Percentiles rank a stretch among this genome's conserved stretches.
Conservation (phyloP, 1,140 invertebrate genomes). For the Rhysida immarginata region DNA sequence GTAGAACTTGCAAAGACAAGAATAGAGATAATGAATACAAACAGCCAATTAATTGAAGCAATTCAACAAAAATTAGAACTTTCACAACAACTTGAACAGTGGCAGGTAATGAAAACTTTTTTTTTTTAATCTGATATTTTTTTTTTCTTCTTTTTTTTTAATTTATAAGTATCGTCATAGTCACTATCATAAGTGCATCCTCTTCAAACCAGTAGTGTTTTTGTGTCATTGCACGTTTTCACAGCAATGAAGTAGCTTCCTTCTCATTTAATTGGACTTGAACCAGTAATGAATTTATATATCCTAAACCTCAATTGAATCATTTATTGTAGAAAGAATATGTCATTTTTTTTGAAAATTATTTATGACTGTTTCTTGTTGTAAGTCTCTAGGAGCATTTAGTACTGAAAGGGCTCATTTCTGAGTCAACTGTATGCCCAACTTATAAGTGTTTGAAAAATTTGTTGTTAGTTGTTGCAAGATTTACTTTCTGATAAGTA, state of each 20-base stretch:
- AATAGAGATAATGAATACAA: conserved; percentile 80
- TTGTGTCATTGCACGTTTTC: background rate
- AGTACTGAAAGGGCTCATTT: too few relatives aligned
- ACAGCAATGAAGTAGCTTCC: too few relatives aligned
- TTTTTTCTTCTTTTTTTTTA: background rate
- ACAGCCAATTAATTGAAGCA: conserved; percentile 83
- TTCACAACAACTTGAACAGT: conserved; percentile 85
- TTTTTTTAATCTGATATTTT: background rate
- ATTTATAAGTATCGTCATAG: background rate
- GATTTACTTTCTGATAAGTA: too few relatives aligned
- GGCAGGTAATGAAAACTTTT: conserved; percentile 50
- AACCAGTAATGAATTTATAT: background rate
- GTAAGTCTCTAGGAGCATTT: too few relatives aligned
- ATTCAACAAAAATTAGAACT: conserved; percentile 88
- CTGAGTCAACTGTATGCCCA: too few relatives aligned
- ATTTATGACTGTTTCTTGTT: too few relatives aligned
- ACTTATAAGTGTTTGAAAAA: too few relatives aligned
- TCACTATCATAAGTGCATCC: background rate
- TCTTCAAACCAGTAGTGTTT: background rate
- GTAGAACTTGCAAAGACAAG: conserved; percentile 71
- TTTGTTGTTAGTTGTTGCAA: too few relatives aligned
- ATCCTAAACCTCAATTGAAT: too few relatives aligned
- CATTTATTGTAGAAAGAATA: too few relatives aligned
- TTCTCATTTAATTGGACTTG: background rate
- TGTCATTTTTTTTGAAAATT: too few relatives aligned